Conservation (phyloP, 2,113 vertebrate species). For the Probosciger aterrimus region DNA sequence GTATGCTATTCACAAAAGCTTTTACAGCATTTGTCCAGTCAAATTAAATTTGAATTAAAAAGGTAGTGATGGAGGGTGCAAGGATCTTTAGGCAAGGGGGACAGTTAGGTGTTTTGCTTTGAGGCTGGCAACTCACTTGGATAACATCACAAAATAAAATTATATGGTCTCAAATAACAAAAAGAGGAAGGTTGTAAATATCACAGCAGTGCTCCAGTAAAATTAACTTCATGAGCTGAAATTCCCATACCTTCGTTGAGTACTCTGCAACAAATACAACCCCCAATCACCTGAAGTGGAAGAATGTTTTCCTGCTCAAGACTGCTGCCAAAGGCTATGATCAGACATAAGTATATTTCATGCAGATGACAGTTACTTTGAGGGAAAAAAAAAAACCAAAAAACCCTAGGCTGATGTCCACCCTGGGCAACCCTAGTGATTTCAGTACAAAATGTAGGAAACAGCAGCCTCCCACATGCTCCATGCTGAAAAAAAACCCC, state of each 20-base stretch:
- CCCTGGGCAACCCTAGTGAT: neutral
- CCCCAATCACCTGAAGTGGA: neutral
- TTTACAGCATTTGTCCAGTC: neutral
- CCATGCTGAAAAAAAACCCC: rapidly evolving
- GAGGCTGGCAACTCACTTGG: neutral
- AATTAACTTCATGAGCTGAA: neutral
- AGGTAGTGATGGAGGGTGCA: neutral
- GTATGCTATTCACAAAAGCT: neutral
- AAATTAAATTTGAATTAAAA: neutral
- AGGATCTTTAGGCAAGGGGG: neutral
- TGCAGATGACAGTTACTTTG: neutral
- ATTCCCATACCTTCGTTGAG: neutral
- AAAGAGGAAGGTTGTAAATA: neutral
- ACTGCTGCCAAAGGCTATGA: neutral
- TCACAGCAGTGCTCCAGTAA: neutral
- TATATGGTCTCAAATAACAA: neutral
- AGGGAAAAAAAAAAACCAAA: neutral
- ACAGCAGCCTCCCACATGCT: rapidly evolving
- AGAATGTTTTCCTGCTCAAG: neutral
- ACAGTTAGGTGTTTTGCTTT: neutral
- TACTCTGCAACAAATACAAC: neutral
- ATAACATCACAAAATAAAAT: neutral
- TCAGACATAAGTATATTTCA: neutral
- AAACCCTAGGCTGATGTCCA: neutral
- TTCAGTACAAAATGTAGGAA: neutral